Percentiles rank a stretch among this genome's conserved stretches.
phyloP scores from a whole-genome alignment of 2,888 invertebrate species.

The Synergus gifuensis region DNA sequence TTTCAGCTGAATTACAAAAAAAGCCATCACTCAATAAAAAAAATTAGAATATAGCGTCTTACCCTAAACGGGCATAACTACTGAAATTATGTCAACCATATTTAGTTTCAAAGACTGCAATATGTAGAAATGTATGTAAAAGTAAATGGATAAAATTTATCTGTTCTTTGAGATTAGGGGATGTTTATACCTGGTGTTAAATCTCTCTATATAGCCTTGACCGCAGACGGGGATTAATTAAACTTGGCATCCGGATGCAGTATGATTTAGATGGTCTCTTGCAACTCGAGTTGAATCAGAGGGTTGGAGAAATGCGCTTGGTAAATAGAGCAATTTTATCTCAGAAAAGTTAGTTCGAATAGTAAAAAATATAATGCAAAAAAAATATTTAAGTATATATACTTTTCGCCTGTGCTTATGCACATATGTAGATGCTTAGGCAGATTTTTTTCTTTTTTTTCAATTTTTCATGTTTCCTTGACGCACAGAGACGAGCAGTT shows the following conservation, averaged over 20 bases:
- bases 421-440: too few relatives aligned
- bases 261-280: slow-evolving; percentile 38
- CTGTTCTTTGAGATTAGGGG: background rate
- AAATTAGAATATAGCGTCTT: background rate
- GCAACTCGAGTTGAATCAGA: background rate
- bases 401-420: too few relatives aligned
- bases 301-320: background rate
- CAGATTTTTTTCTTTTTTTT: background rate
- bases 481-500: background rate
- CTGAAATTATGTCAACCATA: background rate
- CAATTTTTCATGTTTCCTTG: background rate
- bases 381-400: too few relatives aligned
- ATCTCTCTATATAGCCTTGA: slow-evolving; percentile 26
- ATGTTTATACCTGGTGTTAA: background rate
- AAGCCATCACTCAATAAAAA: background rate
- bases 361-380: background rate
- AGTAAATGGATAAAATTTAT: background rate
- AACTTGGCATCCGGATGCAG: slow-evolving; percentile 26
- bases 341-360: background rate
- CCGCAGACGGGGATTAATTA: slow-evolving; percentile 36
- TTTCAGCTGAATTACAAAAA: background rate
- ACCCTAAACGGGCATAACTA: background rate
- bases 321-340: slow-evolving; percentile 2
- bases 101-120: background rate
- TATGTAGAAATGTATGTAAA: background rate